Percentiles rank a stretch among this genome's conserved stretches.
phyloP scores from a whole-genome alignment of 2,888 invertebrate species.

The Adelognathus sp. region DNA sequence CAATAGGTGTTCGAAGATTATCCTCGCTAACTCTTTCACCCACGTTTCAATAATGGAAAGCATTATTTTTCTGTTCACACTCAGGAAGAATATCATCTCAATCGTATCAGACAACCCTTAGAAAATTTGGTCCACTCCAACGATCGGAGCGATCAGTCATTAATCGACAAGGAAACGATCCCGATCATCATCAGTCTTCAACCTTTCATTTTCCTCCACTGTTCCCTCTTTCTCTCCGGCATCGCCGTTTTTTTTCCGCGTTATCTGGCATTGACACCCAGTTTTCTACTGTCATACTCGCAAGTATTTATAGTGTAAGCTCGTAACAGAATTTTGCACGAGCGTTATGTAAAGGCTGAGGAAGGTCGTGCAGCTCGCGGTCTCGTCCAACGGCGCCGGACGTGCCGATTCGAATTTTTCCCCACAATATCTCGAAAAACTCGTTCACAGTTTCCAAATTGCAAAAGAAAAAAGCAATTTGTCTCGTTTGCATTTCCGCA shows the following conservation, averaged over 20 bases:
- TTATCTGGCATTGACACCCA: constrained; percentile 46
- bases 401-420: neutral
- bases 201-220: too few relatives aligned
- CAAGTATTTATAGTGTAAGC: constrained; percentile 57
- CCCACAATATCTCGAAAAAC: neutral
- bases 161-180: too few relatives aligned
- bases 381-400: neutral
- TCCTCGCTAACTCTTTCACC: too few relatives aligned
- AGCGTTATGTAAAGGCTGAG: constrained; percentile 58
- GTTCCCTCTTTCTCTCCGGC: neutral
- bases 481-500: too few relatives aligned
- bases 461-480: neutral
- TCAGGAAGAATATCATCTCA: too few relatives aligned
- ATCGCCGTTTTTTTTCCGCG: neutral
- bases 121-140: too few relatives aligned
- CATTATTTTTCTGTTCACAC: too few relatives aligned
- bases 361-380: constrained; percentile 47
- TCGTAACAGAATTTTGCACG: constrained; percentile 41
- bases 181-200: too few relatives aligned
- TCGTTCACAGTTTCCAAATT: neutral
- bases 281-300: constrained; percentile 36
- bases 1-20: too few relatives aligned
- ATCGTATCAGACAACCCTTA: too few relatives aligned
- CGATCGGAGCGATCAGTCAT: too few relatives aligned
- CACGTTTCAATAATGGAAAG: too few relatives aligned